Percentiles rank a stretch among this genome's conserved stretches.
Conservation (phyloP, 2,888 invertebrate species). For the Sipha maydis region DNA sequence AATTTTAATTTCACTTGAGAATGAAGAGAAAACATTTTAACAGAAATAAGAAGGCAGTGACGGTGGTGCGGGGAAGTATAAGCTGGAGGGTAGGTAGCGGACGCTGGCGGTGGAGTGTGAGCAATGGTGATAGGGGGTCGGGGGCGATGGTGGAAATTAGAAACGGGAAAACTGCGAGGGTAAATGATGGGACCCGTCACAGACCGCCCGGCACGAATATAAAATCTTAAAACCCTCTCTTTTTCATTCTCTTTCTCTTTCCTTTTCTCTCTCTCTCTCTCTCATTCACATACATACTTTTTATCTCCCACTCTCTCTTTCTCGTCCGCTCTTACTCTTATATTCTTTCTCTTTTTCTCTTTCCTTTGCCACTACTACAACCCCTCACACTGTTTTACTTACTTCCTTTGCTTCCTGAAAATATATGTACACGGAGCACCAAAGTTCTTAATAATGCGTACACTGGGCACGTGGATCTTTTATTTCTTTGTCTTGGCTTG, state of each 20-base stretch:
- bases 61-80: background rate
- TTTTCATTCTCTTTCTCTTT: constrained; percentile 11
- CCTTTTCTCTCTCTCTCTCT: background rate
- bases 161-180: constrained; percentile 62
- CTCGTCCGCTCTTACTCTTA: background rate
- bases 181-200: constrained; percentile 62
- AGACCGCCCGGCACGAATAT: constrained; percentile 62
- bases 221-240: constrained; percentile 60
- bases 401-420: constrained; percentile 36
- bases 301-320: background rate
- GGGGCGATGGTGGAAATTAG: constrained; percentile 57
- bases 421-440: constrained; percentile 37
- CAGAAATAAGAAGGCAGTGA: constrained; percentile 61
- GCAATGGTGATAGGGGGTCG: background rate
- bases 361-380: background rate
- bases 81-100: background rate
- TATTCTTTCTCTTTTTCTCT: constrained; percentile 29
- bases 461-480: constrained; percentile 54
- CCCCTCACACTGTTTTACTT: background rate
- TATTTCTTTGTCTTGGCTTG: constrained; percentile 58
- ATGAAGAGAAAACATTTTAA: constrained; percentile 63
- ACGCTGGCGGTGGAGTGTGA: constrained; percentile 22
- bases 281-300: background rate
- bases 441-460: constrained; percentile 58
- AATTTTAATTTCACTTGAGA: constrained; percentile 63